These are phyloP conservation scores for Pluvialis apricaria DNA, from an alignment of 2,113 vertebrate species.

Conservation along the genomic window DNA sequence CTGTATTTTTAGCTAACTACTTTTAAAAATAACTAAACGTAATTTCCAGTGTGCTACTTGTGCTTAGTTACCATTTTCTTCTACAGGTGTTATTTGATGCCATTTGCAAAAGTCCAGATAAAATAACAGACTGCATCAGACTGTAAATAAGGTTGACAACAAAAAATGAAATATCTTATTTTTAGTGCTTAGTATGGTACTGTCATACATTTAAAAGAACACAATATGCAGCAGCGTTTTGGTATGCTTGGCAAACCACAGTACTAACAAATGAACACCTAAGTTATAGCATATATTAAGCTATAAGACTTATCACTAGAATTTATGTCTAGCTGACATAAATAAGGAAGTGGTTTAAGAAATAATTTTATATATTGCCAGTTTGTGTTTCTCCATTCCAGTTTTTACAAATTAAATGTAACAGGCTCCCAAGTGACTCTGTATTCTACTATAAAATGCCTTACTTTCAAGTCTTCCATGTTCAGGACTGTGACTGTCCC, in stretches of 20 bases:
- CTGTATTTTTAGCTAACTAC: constrained; percentile 26
- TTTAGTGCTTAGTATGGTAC: constrained; percentile 64
- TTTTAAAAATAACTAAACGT: constrained; percentile 31
- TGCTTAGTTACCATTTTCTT: constrained; percentile 68
- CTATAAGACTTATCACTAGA: constrained; percentile 63
- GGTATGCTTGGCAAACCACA: constrained; percentile 69
- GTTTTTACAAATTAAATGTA: constrained; percentile 48
- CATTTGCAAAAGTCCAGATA: constrained; percentile 67
- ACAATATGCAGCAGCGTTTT: constrained; percentile 68
- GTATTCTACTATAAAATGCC: constrained; percentile 18
- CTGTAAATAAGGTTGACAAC: constrained; percentile 74
- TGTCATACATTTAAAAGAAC: constrained; percentile 69
- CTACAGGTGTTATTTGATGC: constrained; percentile 53
- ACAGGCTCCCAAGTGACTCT: constrained; percentile 46
- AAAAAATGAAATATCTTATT: constrained; percentile 57
- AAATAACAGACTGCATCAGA: constrained; percentile 54
- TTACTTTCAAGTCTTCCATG: constrained; percentile 27
- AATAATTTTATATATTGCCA: constrained; percentile 66
- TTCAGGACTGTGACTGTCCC: constrained; percentile 20
- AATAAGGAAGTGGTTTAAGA: constrained; percentile 64
- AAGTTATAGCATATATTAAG: constrained; percentile 61
- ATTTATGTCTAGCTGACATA: constrained; percentile 69
- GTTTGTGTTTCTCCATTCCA: constrained; percentile 65
- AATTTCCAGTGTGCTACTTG: constrained; percentile 70
- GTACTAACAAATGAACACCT: constrained; percentile 74